These are phyloP conservation scores for Cyrtodaria siliqua DNA, from an alignment of 2,888 invertebrate species.

Conservation along the genomic window DNA sequence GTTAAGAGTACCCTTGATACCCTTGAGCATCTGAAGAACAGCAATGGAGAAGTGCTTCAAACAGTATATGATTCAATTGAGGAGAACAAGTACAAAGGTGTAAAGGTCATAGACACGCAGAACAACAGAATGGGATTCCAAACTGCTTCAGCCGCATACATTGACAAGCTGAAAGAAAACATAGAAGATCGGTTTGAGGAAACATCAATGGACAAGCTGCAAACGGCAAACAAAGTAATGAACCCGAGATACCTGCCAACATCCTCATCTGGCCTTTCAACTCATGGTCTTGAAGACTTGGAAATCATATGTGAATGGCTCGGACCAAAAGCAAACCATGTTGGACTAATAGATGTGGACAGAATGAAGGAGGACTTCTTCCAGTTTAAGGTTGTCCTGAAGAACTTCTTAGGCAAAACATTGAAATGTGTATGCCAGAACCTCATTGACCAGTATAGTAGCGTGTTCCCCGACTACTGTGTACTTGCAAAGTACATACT, in stretches of 20 bases:
- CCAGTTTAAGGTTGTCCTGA: conserved; percentile 23
- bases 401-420: conserved; percentile 12
- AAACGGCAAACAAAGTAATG: conserved; percentile 11
- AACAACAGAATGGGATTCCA: conserved; percentile 33
- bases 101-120: conserved; percentile 22
- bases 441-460: conserved; percentile 11
- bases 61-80: no score
- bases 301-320: conserved; percentile 11
- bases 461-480: conserved; percentile 17
- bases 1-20: no score
- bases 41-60: no score
- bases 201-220: conserved; percentile 31
- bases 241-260: conserved; percentile 39
- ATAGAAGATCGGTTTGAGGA: conserved; percentile 38
- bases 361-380: conserved; percentile 21
- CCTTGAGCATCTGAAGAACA: no score
- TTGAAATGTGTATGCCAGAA: conserved; percentile 10
- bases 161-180: conserved; percentile 29
- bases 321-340: conserved; percentile 5
- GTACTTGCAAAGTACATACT: conserved; percentile 20
- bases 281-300: conserved; percentile 16
- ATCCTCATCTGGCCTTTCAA: not conserved
- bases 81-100: conserved; percentile 19
- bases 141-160: conserved; percentile 8
- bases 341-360: conserved; percentile 8